These are phyloP conservation scores for Drosophila rhopaloa DNA, from an alignment of 1,140 invertebrate species.

Conservation along the genomic window DNA sequence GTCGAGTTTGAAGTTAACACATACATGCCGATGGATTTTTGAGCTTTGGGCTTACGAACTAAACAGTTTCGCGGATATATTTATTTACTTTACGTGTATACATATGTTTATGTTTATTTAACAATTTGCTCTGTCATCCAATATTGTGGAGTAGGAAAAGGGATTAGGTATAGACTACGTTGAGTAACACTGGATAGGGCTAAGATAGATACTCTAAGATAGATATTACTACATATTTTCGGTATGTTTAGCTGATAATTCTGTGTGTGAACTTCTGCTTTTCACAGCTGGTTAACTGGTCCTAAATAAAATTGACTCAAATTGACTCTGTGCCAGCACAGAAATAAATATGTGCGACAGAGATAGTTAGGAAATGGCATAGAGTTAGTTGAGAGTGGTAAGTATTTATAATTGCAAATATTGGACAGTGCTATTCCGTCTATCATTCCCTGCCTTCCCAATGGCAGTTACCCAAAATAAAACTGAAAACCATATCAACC, in stretches of 20 bases:
- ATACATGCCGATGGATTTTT: constrained; percentile 15
- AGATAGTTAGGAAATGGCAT: constrained; percentile 5
- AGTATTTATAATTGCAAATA: constrained; percentile 29
- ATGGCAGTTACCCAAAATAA: background rate
- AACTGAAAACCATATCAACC: constrained; percentile 7
- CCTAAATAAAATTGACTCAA: constrained; percentile 33
- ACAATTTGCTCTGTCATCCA: constrained; percentile 34
- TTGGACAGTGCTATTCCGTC: constrained; percentile 47
- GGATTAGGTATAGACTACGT: constrained; percentile 21
- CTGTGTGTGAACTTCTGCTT: background rate
- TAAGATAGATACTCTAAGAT: constrained; percentile 38
- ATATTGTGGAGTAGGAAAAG: constrained; percentile 13
- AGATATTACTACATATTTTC: constrained; percentile 16
- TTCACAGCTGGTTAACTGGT: background rate
- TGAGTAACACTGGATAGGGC: constrained; percentile 42
- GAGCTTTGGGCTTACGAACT: constrained; percentile 47
- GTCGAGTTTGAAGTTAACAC: constrained; percentile 11
- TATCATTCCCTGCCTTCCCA: background rate
- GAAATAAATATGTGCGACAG: constrained; percentile 19
- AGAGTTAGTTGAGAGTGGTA: constrained; percentile 1
- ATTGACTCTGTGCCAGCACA: constrained; percentile 46
- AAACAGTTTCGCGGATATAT: constrained; percentile 12
- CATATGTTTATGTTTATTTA: constrained; percentile 21
- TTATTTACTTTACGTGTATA: constrained; percentile 4
- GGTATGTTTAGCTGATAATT: background rate